phyloP scores from a whole-genome alignment of 53 echinoderm and acorn worm genomes.

The Glandiceps talaboti region DNA sequence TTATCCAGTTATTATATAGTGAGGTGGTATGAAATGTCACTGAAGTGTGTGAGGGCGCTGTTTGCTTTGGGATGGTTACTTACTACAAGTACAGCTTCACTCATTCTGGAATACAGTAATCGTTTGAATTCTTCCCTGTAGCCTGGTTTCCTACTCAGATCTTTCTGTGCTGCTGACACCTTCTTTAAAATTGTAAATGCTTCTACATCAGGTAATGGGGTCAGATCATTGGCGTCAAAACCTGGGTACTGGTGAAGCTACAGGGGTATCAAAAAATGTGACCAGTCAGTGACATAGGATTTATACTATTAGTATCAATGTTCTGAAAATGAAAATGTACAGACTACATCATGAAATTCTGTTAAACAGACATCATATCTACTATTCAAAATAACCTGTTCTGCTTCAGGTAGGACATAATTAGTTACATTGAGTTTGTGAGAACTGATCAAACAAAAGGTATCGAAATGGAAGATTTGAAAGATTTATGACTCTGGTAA shows the following conservation, averaged over 20 bases:
- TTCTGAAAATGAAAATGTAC: background rate
- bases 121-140: slow-evolving; percentile 83
- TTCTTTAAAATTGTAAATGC: slow-evolving; percentile 49
- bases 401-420: no score
- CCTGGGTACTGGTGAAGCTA: slow-evolving; percentile 90
- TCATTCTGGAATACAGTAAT: slow-evolving; percentile 85
- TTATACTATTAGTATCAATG: background rate
- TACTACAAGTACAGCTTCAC: slow-evolving; percentile 89
- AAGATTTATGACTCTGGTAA: no score
- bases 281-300: no score
- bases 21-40: no score
- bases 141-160: slow-evolving; percentile 50
- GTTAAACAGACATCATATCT: no score
- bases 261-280: background rate
- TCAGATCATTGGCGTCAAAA: slow-evolving; percentile 62
- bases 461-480: no score
- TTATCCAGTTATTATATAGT: no score
- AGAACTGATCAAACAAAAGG: no score
- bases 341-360: background rate
- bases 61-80: no score
- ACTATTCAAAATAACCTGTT: no score
- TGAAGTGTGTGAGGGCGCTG: no score
- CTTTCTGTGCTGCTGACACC: slow-evolving; percentile 71
- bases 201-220: slow-evolving; percentile 68
- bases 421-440: no score